Percentiles rank a stretch among this genome's conserved stretches.
Conservation (phyloP, 1,140 invertebrate species). For the Drosophila leontia region DNA sequence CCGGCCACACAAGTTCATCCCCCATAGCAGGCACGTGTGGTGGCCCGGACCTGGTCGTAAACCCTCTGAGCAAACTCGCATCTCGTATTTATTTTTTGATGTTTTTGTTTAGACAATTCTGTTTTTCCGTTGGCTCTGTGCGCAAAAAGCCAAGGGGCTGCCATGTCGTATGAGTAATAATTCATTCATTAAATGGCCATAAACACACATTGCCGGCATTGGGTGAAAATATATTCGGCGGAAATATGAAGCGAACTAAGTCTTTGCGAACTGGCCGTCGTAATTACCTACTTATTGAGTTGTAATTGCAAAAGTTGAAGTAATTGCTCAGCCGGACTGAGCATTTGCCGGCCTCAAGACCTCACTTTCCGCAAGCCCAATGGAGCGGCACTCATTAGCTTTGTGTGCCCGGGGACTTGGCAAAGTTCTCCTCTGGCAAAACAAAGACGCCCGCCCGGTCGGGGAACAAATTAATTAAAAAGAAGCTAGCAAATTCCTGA, state of each 20-base stretch:
- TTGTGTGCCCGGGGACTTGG: conserved; percentile 41
- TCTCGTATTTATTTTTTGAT: conserved; percentile 37
- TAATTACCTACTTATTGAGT: conserved; percentile 78
- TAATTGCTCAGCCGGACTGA: conserved; percentile 54
- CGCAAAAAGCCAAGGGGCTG: conserved; percentile 29
- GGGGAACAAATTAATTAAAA: conserved; percentile 61
- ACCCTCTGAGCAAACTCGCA: conserved; percentile 30
- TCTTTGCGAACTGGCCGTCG: background rate
- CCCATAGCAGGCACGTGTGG: conserved; percentile 11
- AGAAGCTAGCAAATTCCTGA: conserved; percentile 31
- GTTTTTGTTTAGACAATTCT: conserved; percentile 52
- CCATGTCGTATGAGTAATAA: conserved; percentile 57
- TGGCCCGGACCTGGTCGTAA: conserved; percentile 27
- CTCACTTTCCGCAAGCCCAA: conserved; percentile 34
- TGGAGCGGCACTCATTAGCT: conserved; percentile 43
- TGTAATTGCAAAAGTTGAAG: conserved; percentile 78
- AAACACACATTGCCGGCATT: conserved; percentile 18
- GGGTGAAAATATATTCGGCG: conserved; percentile 41
- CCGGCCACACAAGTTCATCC: conserved; percentile 28
- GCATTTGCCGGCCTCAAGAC: conserved; percentile 25
- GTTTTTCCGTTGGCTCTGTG: conserved; percentile 25
- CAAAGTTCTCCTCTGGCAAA: conserved; percentile 48
- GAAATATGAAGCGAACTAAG: conserved; percentile 27
- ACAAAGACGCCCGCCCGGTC: conserved; percentile 32
- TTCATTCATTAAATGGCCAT: conserved; percentile 62